A percentile compares a stretch with the other conserved stretches of the same genome.
Conservation (phyloP, 30 jellyfish, hydroid and myxozoan genomes). For the Chironex yamaguchii region DNA sequence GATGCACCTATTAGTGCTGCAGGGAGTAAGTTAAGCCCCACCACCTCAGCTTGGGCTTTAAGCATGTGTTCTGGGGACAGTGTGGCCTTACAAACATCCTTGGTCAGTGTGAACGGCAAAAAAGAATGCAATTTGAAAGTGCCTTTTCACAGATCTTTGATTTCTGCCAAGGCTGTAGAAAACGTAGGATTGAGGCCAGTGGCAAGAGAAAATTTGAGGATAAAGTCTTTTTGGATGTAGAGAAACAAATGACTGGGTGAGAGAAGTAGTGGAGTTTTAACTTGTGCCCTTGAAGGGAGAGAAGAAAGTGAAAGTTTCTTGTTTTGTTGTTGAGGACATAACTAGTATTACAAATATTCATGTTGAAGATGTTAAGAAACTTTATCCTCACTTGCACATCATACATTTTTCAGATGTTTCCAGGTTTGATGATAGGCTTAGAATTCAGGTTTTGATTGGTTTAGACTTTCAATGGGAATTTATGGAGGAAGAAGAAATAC, state of each 20-base stretch:
- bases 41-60: too few species aligned
- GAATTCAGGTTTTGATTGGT: conserved; percentile 22
- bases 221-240: neutral
- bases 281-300: conserved; percentile 12
- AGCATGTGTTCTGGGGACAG: too few species aligned
- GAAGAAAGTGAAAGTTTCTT: conserved; percentile 44
- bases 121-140: too few species aligned
- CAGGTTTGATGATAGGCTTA: conserved; percentile 11
- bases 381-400: conserved; percentile 35
- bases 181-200: too few species aligned
- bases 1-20: too few species aligned
- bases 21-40: too few species aligned
- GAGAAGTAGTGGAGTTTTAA: conserved; percentile 29
- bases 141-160: too few species aligned
- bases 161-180: too few species aligned
- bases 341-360: conserved; percentile 17
- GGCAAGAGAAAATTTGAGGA: too few species aligned
- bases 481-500: conserved; percentile 7
- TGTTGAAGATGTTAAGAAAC: conserved; percentile 48
- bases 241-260: conserved; percentile 9
- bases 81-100: too few species aligned
- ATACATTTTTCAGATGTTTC: conserved; percentile 32
- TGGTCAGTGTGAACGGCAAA: too few species aligned
- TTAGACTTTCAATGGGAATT: conserved; percentile 7
- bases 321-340: conserved; percentile 45